Percentiles rank a stretch among this genome's conserved stretches.
Conservation (phyloP, 2,888 invertebrate species). For the Drosophila fulvimacula region DNA sequence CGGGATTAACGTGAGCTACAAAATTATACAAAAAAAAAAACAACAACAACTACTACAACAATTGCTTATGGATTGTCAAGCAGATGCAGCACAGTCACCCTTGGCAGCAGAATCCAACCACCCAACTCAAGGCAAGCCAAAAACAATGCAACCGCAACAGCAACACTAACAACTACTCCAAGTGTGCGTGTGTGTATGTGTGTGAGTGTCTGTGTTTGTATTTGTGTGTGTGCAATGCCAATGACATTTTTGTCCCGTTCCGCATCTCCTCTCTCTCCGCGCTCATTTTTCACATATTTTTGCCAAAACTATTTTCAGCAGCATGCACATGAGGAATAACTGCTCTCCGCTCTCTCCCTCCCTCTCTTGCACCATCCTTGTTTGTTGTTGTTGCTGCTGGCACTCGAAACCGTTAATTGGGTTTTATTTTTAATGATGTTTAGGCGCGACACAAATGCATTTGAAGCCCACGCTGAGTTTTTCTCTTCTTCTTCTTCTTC, state of each 20-base stretch:
- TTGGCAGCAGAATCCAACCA: conserved; percentile 10
- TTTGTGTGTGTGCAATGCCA: conserved; percentile 60
- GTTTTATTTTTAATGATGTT: conserved; percentile 78
- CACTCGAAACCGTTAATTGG: conserved; percentile 76
- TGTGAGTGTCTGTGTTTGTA: conserved; percentile 35
- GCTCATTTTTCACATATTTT: conserved; percentile 60
- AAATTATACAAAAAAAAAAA: conserved; percentile 6
- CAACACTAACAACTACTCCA: conserved; percentile 47
- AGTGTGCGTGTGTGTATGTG: conserved; percentile 25
- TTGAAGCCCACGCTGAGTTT: conserved; percentile 35
- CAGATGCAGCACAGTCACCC: conserved; percentile 58
- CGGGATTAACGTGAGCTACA: conserved; percentile 37
- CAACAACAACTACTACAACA: no score
- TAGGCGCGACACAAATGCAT: conserved; percentile 56
- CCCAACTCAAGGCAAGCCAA: conserved; percentile 7
- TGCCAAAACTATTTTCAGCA: conserved; percentile 75
- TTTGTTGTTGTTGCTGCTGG: conserved; percentile 27
- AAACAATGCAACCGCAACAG: conserved; percentile 58
- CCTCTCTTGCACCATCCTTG: not conserved
- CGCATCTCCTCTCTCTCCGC: conserved; percentile 12
- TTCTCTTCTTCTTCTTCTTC: not conserved
- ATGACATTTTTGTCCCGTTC: conserved; percentile 60
- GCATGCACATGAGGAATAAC: conserved; percentile 24
- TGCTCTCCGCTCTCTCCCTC: conserved; percentile 9
- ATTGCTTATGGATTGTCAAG: conserved; percentile 42